These are phyloP conservation scores for Clarias platycephalus DNA, from an alignment of 2,797 vertebrate genomes.

Conservation along the genomic window DNA sequence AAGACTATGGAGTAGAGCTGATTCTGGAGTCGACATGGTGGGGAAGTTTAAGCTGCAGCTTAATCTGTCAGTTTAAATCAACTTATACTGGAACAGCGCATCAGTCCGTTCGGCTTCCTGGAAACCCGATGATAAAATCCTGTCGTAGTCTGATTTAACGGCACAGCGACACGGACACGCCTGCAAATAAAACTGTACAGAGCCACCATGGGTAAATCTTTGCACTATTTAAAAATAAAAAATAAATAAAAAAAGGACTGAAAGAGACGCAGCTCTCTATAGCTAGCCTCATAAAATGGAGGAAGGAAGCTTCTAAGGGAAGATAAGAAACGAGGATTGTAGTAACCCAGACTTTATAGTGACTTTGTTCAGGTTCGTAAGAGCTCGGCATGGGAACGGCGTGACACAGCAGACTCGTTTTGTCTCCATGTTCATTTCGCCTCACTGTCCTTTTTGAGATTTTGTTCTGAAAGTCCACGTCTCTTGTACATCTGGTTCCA, in stretches of 20 bases:
- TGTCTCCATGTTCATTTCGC: background rate
- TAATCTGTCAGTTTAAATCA: conserved; percentile 52
- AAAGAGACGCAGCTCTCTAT: conserved; percentile 55
- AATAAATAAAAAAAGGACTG: conserved; percentile 17
- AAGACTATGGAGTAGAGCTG: conserved; percentile 58
- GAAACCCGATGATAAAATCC: conserved; percentile 26
- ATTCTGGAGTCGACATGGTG: conserved; percentile 53
- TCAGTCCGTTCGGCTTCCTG: conserved; percentile 39
- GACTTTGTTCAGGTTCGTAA: conserved; percentile 51
- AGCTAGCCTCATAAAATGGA: conserved; percentile 52
- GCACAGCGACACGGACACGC: conserved; percentile 34
- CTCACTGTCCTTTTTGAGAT: conserved; percentile 22
- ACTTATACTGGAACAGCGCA: conserved; percentile 51
- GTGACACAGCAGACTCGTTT: conserved; percentile 4
- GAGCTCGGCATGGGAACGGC: conserved; percentile 49
- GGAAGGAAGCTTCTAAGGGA: conserved; percentile 47
- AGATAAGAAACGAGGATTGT: conserved; percentile 14
- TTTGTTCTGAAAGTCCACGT: conserved; percentile 49
- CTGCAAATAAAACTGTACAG: conserved; percentile 61
- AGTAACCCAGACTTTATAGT: conserved; percentile 27
- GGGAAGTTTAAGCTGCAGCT: background rate
- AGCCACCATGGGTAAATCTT: conserved; percentile 49
- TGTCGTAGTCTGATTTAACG: conserved; percentile 5
- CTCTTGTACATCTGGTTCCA: conserved; percentile 20
- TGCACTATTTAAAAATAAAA: conserved; percentile 47